Conservation (phyloP, 2,113 vertebrate species). For the Hystrix brachyura region DNA sequence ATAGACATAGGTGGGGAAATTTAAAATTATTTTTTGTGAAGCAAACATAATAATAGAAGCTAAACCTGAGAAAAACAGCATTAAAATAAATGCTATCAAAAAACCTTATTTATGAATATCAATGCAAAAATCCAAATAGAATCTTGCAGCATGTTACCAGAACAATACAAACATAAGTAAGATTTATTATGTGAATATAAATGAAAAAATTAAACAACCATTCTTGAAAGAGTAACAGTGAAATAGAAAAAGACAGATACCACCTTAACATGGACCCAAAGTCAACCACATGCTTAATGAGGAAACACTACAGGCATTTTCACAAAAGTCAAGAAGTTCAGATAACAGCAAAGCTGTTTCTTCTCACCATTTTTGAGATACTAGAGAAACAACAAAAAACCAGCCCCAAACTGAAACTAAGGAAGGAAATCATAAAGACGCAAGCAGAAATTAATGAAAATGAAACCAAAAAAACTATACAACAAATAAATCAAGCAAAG, state of each 20-base stretch:
- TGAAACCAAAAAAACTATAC: too few relatives aligned
- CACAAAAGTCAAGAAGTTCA: neutral
- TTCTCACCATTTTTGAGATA: neutral
- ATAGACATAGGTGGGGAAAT: neutral
- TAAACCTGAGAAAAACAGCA: neutral
- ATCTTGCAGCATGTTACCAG: neutral
- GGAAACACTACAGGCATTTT: neutral
- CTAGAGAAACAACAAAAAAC: too few relatives aligned
- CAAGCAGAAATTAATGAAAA: too few relatives aligned
- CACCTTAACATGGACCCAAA: neutral
- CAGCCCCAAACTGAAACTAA: too few relatives aligned
- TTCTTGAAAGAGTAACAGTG: constrained; percentile 42
- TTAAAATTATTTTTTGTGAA: constrained; percentile 37
- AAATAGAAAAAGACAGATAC: neutral
- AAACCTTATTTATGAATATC: constrained; percentile 13
- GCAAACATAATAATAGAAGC: neutral
- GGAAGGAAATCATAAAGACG: too few relatives aligned
- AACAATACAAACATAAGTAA: neutral
- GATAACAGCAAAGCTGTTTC: neutral
- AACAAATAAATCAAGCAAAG: too few relatives aligned
- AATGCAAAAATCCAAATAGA: neutral
- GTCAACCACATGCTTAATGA: neutral
- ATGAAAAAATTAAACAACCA: neutral
- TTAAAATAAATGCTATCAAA: neutral
- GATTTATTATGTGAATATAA: neutral